These are phyloP conservation scores for Drosophila borborema DNA, from an alignment of 2,888 invertebrate genomes.

Conservation along the genomic window DNA sequence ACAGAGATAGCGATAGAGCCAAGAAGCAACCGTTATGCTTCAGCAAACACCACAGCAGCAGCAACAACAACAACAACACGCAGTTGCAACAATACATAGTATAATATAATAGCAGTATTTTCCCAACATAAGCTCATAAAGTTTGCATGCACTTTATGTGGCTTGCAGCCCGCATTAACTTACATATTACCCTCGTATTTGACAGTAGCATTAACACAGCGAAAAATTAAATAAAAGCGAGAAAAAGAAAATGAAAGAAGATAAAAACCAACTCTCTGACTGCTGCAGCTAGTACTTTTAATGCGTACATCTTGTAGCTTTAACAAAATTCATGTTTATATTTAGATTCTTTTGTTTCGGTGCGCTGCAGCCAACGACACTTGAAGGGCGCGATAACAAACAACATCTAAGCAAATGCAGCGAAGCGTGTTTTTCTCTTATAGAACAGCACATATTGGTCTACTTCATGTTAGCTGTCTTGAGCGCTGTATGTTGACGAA, in stretches of 20 bases:
- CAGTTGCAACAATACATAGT: not conserved
- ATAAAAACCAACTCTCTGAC: not conserved
- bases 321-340: conserved; percentile 66
- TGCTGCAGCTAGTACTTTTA: conserved; percentile 21
- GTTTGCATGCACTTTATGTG: conserved; percentile 53
- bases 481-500: conserved; percentile 25
- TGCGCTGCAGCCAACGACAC: not conserved
- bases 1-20: conserved; percentile 10
- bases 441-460: not conserved
- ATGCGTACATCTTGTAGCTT: conserved; percentile 36
- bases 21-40: conserved; percentile 48
- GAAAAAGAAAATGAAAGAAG: conserved; percentile 1
- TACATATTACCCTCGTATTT: conserved; percentile 17
- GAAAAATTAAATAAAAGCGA: conserved; percentile 10
- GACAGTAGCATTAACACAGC: conserved; percentile 14
- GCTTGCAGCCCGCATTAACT: conserved; percentile 43
- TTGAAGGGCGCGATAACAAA: not conserved
- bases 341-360: conserved; percentile 41
- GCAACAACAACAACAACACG: conserved; percentile 16
- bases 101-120: conserved; percentile 16
- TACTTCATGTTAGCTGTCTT: conserved; percentile 4
- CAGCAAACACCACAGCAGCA: conserved; percentile 39
- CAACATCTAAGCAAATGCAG: conserved; percentile 50
- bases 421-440: conserved; percentile 30
- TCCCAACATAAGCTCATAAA: conserved; percentile 34